Percentiles rank a stretch among this genome's conserved stretches.
These are phyloP conservation scores for Phaonia tiefii DNA, from an alignment of 2,888 invertebrate species.

Conservation along the genomic window DNA sequence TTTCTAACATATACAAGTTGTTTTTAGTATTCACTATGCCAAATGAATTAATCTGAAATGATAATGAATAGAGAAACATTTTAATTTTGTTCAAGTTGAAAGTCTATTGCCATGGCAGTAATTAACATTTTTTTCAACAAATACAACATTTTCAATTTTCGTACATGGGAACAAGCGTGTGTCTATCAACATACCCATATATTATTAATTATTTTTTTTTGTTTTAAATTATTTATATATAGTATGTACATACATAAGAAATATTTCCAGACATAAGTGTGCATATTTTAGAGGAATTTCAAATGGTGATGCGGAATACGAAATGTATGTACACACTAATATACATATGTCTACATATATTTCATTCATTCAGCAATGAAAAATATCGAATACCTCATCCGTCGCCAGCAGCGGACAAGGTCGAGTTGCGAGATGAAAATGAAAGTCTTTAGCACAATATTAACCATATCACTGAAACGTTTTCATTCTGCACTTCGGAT, in stretches of 20 bases:
- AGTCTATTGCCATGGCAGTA: constrained; percentile 6
- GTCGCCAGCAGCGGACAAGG: constrained; percentile 6
- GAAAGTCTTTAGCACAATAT: constrained; percentile 29
- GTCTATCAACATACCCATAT: not conserved
- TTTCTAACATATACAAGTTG: constrained; percentile 15
- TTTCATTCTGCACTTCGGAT: no score
- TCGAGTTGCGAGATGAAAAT: constrained; percentile 1
- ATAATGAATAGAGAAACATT: constrained; percentile 9
- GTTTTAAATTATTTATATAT: not conserved
- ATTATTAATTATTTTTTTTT: not conserved
- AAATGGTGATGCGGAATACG: not conserved
- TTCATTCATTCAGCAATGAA: constrained; percentile 24
- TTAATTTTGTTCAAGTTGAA: constrained; percentile 6
- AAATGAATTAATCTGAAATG: constrained; percentile 18
- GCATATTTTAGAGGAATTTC: not conserved
- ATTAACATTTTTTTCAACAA: not conserved
- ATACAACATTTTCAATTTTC: no score
- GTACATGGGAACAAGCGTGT: no score
- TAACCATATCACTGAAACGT: constrained; percentile 31
- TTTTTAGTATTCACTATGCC: not conserved
- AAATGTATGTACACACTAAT: not conserved
- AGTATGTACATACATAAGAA: constrained; percentile 1
- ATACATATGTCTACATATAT: no score
- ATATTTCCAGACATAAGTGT: constrained; percentile 23
- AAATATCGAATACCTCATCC: not conserved